Evolutionary conservation across 2,113 vertebrate species (phyloP).

Genomic region (Corythaixoides concolor): DNA sequence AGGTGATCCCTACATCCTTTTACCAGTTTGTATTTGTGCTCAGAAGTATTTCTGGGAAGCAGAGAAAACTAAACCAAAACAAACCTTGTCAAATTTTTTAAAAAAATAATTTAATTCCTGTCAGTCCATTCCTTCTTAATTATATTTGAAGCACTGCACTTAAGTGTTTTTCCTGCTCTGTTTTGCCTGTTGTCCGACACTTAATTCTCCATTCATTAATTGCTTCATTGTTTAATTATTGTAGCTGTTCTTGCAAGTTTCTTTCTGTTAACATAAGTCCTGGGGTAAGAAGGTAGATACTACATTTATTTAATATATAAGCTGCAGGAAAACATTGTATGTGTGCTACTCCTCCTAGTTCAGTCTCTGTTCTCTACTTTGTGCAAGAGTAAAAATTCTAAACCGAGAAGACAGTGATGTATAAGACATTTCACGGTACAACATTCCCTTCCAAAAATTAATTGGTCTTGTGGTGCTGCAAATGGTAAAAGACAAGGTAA

Average conservation of each 20-base stretch:
- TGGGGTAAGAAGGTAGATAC: neutral
- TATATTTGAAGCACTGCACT: neutral
- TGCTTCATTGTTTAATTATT: conserved; percentile 25
- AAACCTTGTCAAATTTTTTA: neutral
- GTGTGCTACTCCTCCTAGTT: neutral
- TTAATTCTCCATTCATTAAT: conserved; percentile 18
- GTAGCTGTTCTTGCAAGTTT: neutral
- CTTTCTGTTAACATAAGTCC: neutral
- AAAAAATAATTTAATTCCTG: neutral
- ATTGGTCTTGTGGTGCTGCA: neutral
- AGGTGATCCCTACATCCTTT: neutral
- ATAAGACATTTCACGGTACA: neutral
- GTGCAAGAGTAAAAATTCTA: neutral
- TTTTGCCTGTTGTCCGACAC: neutral
- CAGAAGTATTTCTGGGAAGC: neutral
- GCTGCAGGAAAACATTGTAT: neutral
- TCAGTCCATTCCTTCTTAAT: conserved; percentile 1
- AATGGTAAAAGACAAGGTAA: neutral
- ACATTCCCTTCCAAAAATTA: neutral
- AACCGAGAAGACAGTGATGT: neutral
- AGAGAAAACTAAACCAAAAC: neutral
- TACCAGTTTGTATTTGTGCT: neutral
- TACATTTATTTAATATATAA: neutral
- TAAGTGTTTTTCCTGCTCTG: neutral
- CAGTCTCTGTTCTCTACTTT: neutral